Evolutionary conservation across 2,797 vertebrate species (phyloP), one percentile per base, ranked within the genome.

Genomic region (Ctenochaetus hawaiiensis): DNA sequence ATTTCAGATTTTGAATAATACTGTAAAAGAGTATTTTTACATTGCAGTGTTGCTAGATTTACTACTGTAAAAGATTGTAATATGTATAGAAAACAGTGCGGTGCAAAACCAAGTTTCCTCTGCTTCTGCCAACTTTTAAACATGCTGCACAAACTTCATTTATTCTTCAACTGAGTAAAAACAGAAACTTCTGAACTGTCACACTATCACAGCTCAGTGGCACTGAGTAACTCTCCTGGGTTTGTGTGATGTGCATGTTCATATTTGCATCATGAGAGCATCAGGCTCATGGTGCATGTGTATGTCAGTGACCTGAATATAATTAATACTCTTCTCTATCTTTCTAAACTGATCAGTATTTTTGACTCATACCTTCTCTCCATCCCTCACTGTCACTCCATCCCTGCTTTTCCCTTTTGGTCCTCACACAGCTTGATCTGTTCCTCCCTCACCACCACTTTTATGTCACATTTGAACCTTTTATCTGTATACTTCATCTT

Each of bases 401-500:
- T 68, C 10, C 4, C 57, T 66, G 45, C 39, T 41, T 75, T 53
- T 80, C 84, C 78, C 75, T 60, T 4, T 63, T 83, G 67, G 56
- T 78, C 79, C 62, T 59, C 9, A 1, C 18, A 51, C 54, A 73
- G 74, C 71, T 86, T 83, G 75, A 81, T 85, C 78, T 75, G 49
- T 56, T 47, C 43, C 44, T 77, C 82, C 75, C 67, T 87, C 44
- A 48, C 53, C 14, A 65, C 64, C 77, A 62, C 65, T 61, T 85
- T 74, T 56, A 54, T 61, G 53, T 48, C 65, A 72, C 73, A 67
- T 63, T 63, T 65, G 75, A 73, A 77, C 74, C 83, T 82, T 88
- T 90, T 63, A 87, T 88, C 72, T 49, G 23, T 58, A 13, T 75
- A 71, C 67, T 34, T 26, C 52, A 7, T 30, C 43, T 23, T 54